Evolutionary conservation across 2,888 invertebrate genomes (phyloP).

Genomic region (Drosophila gaucha): DNA sequence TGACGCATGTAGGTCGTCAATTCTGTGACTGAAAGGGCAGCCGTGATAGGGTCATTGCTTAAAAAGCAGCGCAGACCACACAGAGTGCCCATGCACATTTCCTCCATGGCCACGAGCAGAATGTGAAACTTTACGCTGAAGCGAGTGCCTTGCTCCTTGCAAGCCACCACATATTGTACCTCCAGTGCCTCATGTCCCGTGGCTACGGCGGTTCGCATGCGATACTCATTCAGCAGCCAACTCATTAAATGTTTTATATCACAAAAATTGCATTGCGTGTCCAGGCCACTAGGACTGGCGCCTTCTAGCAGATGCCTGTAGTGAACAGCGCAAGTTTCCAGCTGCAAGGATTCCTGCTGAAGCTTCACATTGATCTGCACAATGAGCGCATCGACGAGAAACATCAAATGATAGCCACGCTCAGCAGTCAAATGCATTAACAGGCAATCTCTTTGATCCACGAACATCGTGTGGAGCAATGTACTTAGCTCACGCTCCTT

Average conservation of each 20-base stretch:
- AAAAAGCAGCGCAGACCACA: conserved; percentile 38
- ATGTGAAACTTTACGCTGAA: conserved; percentile 40
- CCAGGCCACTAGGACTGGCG: neutral
- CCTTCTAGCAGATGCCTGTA: conserved; percentile 46
- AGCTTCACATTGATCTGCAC: conserved; percentile 53
- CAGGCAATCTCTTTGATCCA: conserved; percentile 42
- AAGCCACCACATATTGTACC: conserved; percentile 27
- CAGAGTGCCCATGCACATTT: conserved; percentile 27
- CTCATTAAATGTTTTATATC: conserved; percentile 23
- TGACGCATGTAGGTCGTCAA: conserved; percentile 28
- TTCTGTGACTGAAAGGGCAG: conserved; percentile 24
- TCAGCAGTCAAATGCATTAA: conserved; percentile 40
- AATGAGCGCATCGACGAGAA: conserved; percentile 50
- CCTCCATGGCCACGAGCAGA: conserved; percentile 41
- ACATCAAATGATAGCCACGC: conserved; percentile 42
- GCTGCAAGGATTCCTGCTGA: conserved; percentile 18
- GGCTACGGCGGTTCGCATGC: conserved; percentile 17
- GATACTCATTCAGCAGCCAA: conserved; percentile 45
- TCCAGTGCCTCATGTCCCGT: conserved; percentile 40
- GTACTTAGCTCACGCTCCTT: conserved; percentile 39
- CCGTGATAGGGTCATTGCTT: conserved; percentile 25
- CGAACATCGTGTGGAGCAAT: conserved; percentile 46
- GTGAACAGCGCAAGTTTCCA: conserved; percentile 26
- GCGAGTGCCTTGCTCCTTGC: neutral
- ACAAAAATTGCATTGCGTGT: conserved; percentile 26